A percentile compares a stretch with the other conserved stretches of the same genome.
phyloP scores from a whole-genome alignment of 2,888 invertebrate genomes.

The Acronicta psi region DNA sequence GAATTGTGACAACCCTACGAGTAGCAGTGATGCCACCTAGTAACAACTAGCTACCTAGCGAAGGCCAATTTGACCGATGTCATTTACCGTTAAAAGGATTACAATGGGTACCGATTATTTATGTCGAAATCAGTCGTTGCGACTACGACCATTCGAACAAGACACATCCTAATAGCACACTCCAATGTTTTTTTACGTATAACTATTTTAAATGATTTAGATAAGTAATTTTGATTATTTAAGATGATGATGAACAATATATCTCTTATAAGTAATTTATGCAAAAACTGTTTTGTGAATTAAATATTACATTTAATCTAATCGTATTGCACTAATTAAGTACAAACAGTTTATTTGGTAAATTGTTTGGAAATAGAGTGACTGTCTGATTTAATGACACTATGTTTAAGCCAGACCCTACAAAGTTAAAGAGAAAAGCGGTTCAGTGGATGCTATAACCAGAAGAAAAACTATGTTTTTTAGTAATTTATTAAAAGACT shows the following conservation, averaged over 20 bases:
- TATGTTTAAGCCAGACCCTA: conserved; percentile 42
- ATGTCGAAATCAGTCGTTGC: conserved; percentile 58
- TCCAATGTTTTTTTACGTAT: conserved; percentile 16
- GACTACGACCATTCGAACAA: conserved; percentile 22
- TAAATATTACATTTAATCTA: conserved; percentile 11
- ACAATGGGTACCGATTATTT: conserved; percentile 62
- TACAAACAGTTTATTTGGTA: conserved; percentile 6
- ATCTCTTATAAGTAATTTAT: conserved; percentile 6
- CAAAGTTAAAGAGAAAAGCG: conserved; percentile 55
- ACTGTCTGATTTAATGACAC: conserved; percentile 13
- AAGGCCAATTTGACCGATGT: conserved; percentile 43
- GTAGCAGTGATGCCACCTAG: conserved; percentile 25
- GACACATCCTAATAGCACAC: conserved; percentile 17
- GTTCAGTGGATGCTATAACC: conserved; percentile 48
- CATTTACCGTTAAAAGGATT: conserved; percentile 55
- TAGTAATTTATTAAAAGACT: conserved; percentile 39
- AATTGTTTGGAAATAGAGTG: conserved; percentile 17
- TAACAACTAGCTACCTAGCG: conserved; percentile 25
- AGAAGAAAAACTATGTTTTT: conserved; percentile 32
- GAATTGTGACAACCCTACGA: conserved; percentile 23
- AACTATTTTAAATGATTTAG: no score
- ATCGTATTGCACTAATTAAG: conserved; percentile 2
- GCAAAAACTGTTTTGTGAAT: conserved; percentile 6
- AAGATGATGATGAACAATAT: conserved; percentile 8
- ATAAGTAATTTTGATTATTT: no score